phyloP scores from a whole-genome alignment of 2,113 vertebrate genomes.

The Sterrhoptilus dennistouni region DNA sequence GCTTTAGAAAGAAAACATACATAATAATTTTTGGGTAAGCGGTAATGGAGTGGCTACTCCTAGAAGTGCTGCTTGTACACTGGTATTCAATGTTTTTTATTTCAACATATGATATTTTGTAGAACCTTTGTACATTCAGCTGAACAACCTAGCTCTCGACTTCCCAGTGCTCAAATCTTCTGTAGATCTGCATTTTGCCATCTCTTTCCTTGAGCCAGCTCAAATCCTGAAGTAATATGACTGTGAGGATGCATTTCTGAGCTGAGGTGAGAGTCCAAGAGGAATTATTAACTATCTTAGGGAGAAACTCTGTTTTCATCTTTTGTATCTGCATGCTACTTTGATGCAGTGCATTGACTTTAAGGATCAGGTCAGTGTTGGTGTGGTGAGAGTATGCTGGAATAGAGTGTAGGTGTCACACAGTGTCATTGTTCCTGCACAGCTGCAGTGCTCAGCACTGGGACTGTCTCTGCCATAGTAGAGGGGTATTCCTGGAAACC shows the following conservation, averaged over 20 bases:
- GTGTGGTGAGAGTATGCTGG: neutral
- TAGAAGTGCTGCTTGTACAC: neutral
- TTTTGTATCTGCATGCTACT: neutral
- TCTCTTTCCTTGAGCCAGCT: neutral
- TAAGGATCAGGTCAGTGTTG: neutral
- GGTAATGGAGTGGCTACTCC: neutral
- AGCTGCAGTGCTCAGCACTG: neutral
- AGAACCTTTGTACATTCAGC: neutral
- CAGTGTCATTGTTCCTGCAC: neutral
- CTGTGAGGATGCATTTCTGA: neutral
- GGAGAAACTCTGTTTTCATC: neutral
- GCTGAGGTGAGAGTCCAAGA: neutral
- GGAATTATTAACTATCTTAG: neutral
- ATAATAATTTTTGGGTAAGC: neutral
- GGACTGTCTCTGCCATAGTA: neutral
- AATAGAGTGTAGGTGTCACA: no score
- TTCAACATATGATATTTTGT: neutral
- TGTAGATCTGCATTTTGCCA: neutral
- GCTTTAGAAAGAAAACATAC: neutral
- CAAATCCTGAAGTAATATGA: neutral
- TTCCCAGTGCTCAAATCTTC: neutral
- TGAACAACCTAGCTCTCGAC: neutral
- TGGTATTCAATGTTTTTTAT: neutral
- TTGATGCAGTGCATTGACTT: neutral
- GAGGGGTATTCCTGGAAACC: neutral